phyloP scores from a whole-genome alignment of 2,113 vertebrate species.

The Gambusia holbrooki region DNA sequence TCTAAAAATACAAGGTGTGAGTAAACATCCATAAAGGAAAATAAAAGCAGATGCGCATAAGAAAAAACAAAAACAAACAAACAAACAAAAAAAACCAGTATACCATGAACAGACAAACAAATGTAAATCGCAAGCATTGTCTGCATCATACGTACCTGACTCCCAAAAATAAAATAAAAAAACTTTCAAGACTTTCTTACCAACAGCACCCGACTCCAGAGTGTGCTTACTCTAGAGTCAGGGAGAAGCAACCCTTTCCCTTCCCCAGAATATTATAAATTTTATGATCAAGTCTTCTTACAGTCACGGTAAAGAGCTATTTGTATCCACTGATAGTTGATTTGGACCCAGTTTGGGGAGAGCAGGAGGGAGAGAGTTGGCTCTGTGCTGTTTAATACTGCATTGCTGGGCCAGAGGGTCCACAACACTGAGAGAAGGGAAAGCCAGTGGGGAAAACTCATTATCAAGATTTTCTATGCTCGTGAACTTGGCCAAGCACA shows the following conservation, averaged over 20 bases:
- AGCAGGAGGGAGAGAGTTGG: slow-evolving; percentile 65
- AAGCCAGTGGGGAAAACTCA: slow-evolving; percentile 17
- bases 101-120: slow-evolving; percentile 30
- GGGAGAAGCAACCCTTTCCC: slow-evolving; percentile 67
- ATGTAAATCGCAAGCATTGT: slow-evolving; percentile 55
- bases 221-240: slow-evolving; percentile 53
- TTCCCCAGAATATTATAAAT: slow-evolving; percentile 25
- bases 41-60: slow-evolving; percentile 36
- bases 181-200: slow-evolving; percentile 93
- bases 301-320: slow-evolving; percentile 6
- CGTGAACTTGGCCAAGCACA: slow-evolving; percentile 20
- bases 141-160: slow-evolving; percentile 94
- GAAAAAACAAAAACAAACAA: slow-evolving; percentile 9
- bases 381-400: slow-evolving; percentile 73
- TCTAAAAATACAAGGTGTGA: slow-evolving; percentile 69
- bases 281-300: slow-evolving; percentile 3
- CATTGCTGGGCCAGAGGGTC: slow-evolving; percentile 70
- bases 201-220: slow-evolving; percentile 78
- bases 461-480: slow-evolving; percentile 29
- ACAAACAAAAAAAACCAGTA: slow-evolving; percentile 39
- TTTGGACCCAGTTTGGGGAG: slow-evolving; percentile 32
- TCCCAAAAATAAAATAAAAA: slow-evolving; percentile 87
- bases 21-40: slow-evolving; percentile 57
- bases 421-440: slow-evolving; percentile 73
- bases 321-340: background rate